Conservation (phyloP, 1,140 invertebrate species). For the Archivesica marissinica region DNA sequence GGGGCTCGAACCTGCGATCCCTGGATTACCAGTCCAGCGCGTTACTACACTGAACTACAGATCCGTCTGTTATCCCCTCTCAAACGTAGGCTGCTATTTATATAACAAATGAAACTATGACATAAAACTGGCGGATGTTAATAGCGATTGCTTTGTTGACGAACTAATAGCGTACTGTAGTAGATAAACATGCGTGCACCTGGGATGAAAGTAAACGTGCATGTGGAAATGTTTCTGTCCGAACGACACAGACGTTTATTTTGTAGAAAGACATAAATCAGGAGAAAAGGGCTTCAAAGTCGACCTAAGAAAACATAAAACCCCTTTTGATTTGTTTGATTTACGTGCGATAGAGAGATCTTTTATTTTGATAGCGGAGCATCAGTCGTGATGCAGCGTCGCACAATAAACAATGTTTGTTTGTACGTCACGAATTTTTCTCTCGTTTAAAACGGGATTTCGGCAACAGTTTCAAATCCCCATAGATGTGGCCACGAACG, state of each 20-base stretch:
- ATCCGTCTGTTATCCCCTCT: too few species aligned
- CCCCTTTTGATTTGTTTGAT: constrained; percentile 32
- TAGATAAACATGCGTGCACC: constrained; percentile 3
- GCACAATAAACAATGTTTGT: constrained; percentile 23
- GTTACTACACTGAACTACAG: too few species aligned
- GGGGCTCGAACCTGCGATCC: too few species aligned
- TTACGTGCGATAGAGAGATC: constrained; percentile 20
- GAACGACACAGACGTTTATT: constrained; percentile 14
- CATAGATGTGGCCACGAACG: too few species aligned
- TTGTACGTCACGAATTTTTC: constrained; percentile 10
- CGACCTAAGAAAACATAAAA: constrained; percentile 14
- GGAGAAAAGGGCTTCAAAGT: constrained; percentile 4
- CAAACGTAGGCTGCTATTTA: too few species aligned
- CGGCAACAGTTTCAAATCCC: too few species aligned
- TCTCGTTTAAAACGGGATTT: too few species aligned
- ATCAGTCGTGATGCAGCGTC: constrained; percentile 8
- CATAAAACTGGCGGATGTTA: too few species aligned
- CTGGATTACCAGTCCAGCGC: too few species aligned
- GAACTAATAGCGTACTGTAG: too few species aligned
- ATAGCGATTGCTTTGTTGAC: too few species aligned
- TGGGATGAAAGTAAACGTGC: not conserved
- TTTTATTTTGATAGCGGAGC: constrained; percentile 8
- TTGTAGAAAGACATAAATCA: not conserved
- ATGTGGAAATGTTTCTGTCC: not conserved
- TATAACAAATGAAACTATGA: too few species aligned